These are phyloP conservation scores for Pterocles gutturalis DNA, from an alignment of 2,113 vertebrate species.

Conservation along the genomic window DNA sequence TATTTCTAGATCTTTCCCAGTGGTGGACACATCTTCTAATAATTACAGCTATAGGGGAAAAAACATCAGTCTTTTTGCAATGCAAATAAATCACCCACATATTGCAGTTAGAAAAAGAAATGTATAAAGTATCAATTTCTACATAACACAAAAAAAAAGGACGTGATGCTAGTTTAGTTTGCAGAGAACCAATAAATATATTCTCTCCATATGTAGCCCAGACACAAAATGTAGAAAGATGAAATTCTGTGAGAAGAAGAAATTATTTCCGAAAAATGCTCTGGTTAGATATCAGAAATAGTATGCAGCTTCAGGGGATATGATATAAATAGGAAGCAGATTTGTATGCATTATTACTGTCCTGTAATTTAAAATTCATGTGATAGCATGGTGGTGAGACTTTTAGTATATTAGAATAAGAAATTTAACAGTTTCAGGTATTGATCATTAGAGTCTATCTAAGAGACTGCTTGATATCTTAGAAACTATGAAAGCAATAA, in stretches of 20 bases:
- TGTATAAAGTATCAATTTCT: background rate
- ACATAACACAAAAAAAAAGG: background rate
- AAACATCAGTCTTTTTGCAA: background rate
- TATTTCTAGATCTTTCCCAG: background rate
- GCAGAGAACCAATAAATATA: background rate
- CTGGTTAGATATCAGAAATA: background rate
- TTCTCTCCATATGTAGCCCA: background rate
- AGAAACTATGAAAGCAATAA: background rate
- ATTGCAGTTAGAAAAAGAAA: background rate
- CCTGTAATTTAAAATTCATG: background rate
- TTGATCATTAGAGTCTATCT: background rate
- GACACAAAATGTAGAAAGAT: background rate
- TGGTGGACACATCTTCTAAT: background rate
- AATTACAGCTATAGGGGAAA: background rate
- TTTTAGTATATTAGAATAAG: background rate
- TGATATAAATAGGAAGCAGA: background rate
- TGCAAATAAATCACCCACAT: background rate
- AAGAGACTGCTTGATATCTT: background rate
- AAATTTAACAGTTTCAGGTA: background rate
- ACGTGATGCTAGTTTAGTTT: background rate
- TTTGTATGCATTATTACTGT: background rate
- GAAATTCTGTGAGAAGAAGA: background rate
- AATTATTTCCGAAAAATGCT: background rate
- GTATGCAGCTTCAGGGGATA: background rate
- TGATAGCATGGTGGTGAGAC: background rate